Percentiles rank a stretch among this genome's conserved stretches.
Conservation (phyloP, 37 sponge, comb jelly and placozoan species). For the Bolinopsis microptera region DNA sequence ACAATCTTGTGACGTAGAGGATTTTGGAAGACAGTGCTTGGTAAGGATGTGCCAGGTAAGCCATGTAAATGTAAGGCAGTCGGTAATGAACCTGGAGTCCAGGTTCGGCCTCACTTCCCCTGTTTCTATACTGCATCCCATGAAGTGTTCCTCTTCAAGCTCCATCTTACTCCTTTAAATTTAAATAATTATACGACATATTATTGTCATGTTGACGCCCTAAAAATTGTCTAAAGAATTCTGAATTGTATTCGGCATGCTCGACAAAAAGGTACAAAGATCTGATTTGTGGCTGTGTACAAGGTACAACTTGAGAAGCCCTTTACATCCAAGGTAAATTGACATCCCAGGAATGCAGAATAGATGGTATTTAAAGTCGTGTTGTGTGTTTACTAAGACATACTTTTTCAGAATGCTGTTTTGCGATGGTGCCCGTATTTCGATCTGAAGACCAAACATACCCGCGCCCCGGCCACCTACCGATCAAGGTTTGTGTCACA, state of each 20-base stretch:
- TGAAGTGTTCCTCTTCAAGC: no score
- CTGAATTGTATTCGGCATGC: no score
- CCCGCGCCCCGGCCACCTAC: slow-evolving; percentile 47
- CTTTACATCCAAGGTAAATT: not conserved
- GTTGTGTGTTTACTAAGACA: not conserved
- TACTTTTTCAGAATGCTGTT: slow-evolving; percentile 63
- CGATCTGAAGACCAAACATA: slow-evolving; percentile 63
- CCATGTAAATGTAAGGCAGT: not conserved
- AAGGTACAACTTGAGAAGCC: not conserved
- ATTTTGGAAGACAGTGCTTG: not conserved
- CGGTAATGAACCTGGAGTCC: not conserved
- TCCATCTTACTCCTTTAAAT: no score
- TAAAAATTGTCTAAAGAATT: no score
- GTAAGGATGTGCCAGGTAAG: not conserved
- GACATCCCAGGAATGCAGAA: not conserved
- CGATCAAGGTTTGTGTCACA: slow-evolving; percentile 57
- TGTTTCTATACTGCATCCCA: not conserved
- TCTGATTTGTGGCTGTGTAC: not conserved
- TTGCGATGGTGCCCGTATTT: slow-evolving; percentile 64
- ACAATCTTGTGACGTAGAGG: no score
- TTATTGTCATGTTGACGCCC: no score
- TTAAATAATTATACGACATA: no score
- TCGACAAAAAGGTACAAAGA: no score
- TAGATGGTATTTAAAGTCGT: not conserved
- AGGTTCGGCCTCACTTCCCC: not conserved